Base-by-base conservation (phyloP, 2,888 invertebrate species). In the Hypomecis atomaria region DNA sequence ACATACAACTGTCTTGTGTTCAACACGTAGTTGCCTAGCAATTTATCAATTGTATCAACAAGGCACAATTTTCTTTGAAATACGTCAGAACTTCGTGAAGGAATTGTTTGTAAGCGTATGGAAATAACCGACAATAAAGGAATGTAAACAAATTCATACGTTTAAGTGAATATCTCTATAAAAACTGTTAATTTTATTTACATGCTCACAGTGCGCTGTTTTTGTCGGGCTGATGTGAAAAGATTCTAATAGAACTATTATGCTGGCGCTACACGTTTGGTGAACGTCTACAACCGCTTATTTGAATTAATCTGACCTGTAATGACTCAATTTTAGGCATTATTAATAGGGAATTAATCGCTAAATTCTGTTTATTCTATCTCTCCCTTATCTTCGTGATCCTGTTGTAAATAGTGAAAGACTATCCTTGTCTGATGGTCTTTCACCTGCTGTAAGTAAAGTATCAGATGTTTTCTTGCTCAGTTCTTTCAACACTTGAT, bases 171-270 rank as follows among this genome's bases (percentile, higher is more conserved):
- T 55, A 64, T 54, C 56, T 61, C 49, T 52, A 62, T 65, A 56
- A 55, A 62, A 65, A 57, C 47, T 62, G 65, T 54, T 65, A 65
- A 64, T 65, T 65, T 60, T 67, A 57, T 71, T 61, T 63, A 43
- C 62, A 59, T 55, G 66, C 9, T 54, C 56, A n/a, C 47, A 40
- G 59, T 59, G 42, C 44, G 36, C 65, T 43, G 38, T 6, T 23
- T 58, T 37, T 45, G 42, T 43, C 23, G 5, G 37, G 50, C 49
- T 47, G 8, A 53, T 1, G 44, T 38, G 33, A 43, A 55, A 43
- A 34, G 50, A 59, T 42, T 61, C 50, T 54, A 59, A 52, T 57
- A 5, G 10, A 23, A 54, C 54, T 40, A n/a, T n/a, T n/a, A 43
- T 6, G 43, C 6, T n/a, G 10, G 43, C n/a, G 43, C 11, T 52